Evolutionary conservation across 2,888 invertebrate species (phyloP).

Genomic region (Alentia gelatinosa): DNA sequence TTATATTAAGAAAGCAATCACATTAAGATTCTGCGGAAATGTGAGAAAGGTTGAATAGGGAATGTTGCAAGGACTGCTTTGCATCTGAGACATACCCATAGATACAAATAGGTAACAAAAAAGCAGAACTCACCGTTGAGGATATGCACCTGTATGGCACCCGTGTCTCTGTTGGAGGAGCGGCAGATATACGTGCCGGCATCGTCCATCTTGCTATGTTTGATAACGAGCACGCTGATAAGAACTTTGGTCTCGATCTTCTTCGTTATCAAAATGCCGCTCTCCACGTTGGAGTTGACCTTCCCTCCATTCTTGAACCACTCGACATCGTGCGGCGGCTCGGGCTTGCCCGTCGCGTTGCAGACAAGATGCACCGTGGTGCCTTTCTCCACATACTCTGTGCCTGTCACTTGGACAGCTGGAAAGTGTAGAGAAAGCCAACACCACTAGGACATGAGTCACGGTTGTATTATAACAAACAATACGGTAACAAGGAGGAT

Average conservation of each 20-base stretch:
- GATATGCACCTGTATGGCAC: slow-evolving; percentile 72
- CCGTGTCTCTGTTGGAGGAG: slow-evolving; percentile 72
- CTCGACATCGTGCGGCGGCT: slow-evolving; percentile 75
- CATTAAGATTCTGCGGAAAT: too few relatives aligned
- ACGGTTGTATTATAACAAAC: too few relatives aligned
- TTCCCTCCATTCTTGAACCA: slow-evolving; percentile 76
- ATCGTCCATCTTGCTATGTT: slow-evolving; percentile 70
- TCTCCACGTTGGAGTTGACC: slow-evolving; percentile 68
- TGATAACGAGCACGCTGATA: slow-evolving; percentile 72
- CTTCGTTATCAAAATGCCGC: slow-evolving; percentile 74
- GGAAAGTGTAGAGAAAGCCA: slow-evolving; percentile 51
- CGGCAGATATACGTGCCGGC: slow-evolving; percentile 75
- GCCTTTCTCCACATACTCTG: slow-evolving; percentile 73
- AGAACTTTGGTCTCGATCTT: slow-evolving; percentile 72
- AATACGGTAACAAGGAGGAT: too few relatives aligned
- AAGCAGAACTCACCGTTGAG: slow-evolving; percentile 71
- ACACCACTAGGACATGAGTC: neutral
- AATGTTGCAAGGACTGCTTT: too few relatives aligned
- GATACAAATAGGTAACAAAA: neutral
- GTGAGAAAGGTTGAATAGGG: too few relatives aligned
- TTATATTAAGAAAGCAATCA: too few relatives aligned
- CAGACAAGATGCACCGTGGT: slow-evolving; percentile 71
- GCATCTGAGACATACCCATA: neutral
- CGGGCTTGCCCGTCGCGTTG: slow-evolving; percentile 76
- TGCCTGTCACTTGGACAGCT: slow-evolving; percentile 73